Evolutionary conservation across 2,797 vertebrate genomes (phyloP).

Genomic region (Platalea minor): DNA sequence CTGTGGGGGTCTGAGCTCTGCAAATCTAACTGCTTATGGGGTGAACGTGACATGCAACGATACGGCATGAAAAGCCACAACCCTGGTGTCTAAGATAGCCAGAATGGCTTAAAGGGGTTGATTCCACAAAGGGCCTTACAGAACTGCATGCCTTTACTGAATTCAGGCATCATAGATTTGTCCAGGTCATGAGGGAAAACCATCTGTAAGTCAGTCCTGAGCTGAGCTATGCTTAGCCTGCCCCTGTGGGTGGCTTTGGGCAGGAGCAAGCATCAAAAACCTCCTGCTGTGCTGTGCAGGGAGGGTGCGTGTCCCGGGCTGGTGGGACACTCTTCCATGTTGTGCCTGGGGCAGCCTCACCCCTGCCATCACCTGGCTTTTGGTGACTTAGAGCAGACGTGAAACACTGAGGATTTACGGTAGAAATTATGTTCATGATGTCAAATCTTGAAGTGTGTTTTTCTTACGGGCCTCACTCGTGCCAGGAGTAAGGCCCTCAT

Average conservation of each 20-base stretch:
- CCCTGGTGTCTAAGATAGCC: neutral
- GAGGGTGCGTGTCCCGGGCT: neutral
- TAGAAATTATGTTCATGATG: neutral
- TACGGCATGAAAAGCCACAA: rapidly evolving
- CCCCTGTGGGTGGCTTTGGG: neutral
- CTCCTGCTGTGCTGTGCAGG: neutral
- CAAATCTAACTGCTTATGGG: neutral
- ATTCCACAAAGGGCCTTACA: neutral
- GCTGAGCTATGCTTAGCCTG: neutral
- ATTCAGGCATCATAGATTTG: neutral
- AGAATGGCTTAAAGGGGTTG: neutral
- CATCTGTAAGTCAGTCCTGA: neutral
- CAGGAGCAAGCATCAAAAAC: neutral
- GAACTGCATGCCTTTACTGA: neutral
- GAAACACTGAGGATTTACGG: neutral
- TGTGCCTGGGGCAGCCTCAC: neutral
- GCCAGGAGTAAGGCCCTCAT: neutral
- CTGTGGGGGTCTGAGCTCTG: neutral
- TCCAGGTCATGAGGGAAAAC: neutral
- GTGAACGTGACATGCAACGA: no score
- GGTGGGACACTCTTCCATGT: neutral
- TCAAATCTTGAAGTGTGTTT: neutral
- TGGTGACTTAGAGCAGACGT: neutral
- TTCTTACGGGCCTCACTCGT: neutral
- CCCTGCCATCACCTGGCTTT: neutral